These are phyloP conservation scores for Ariolimax columbianus DNA, from an alignment of 2,888 invertebrate genomes.

Conservation along the genomic window DNA sequence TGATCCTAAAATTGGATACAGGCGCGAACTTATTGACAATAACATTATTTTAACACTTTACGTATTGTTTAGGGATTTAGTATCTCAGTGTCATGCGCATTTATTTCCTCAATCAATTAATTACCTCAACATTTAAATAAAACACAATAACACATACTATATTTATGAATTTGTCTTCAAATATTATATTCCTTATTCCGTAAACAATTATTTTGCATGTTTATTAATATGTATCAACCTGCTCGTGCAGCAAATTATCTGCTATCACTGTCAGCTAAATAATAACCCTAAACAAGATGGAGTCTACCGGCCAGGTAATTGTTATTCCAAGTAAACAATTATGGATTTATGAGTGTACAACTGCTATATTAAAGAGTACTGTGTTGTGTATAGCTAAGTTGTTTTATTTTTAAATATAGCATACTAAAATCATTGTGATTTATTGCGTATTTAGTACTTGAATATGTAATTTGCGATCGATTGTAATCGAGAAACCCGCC, in stretches of 20 bases:
- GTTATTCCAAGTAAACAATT: background rate
- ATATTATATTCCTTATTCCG: too few relatives aligned
- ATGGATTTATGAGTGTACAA: background rate
- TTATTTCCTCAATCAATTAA: too few relatives aligned
- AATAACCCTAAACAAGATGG: constrained; percentile 51
- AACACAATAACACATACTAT: too few relatives aligned
- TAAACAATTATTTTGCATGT: too few relatives aligned
- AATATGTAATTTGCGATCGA: background rate
- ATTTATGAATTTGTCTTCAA: too few relatives aligned
- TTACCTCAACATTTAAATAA: too few relatives aligned
- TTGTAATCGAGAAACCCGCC: background rate
- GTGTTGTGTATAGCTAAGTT: background rate
- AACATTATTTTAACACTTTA: too few relatives aligned
- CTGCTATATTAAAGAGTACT: background rate
- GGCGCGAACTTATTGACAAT: too few relatives aligned
- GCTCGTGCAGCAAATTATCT: background rate
- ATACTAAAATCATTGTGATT: background rate
- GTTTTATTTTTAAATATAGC: background rate
- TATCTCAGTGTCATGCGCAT: too few relatives aligned
- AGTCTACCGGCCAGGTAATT: constrained; percentile 55
- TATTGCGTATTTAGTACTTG: background rate
- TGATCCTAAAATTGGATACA: too few relatives aligned
- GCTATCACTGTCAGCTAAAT: background rate
- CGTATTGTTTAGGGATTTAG: too few relatives aligned
- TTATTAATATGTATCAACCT: too few relatives aligned